phyloP scores from a whole-genome alignment of 2,797 vertebrate species.

The Natrix natrix region DNA sequence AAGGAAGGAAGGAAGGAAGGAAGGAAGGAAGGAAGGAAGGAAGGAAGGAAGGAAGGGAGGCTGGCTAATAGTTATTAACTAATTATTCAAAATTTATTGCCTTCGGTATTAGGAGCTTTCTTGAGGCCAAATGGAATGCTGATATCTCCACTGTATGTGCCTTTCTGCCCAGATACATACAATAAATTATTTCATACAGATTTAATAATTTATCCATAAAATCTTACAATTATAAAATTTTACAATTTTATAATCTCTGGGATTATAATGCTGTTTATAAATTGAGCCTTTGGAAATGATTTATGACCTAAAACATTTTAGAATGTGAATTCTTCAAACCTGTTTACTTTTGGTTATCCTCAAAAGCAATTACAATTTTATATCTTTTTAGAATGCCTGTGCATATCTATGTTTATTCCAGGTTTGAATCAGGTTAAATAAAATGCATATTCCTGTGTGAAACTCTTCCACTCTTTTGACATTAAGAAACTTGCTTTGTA shows the following conservation, averaged over 20 bases:
- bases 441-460: background rate
- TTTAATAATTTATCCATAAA: constrained; percentile 36
- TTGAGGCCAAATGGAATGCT: constrained; percentile 36
- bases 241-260: background rate
- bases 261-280: constrained; percentile 23
- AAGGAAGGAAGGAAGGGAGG: constrained; percentile 12
- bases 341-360: constrained; percentile 26
- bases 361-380: background rate
- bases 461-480: background rate
- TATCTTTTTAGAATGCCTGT: background rate
- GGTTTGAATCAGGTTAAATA: background rate
- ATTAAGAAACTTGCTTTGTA: background rate
- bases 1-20: too few species aligned
- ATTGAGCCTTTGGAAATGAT: constrained; percentile 27
- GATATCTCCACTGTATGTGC: constrained; percentile 28
- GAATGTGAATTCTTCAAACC: background rate
- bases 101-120: constrained; percentile 2
- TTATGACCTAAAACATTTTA: background rate
- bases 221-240: constrained; percentile 1
- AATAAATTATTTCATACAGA: constrained; percentile 37
- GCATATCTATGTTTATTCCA: background rate
- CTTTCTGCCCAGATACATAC: constrained; percentile 34
- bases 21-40: background rate
- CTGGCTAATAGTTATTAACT: background rate
- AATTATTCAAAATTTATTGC: constrained; percentile 30